These are phyloP conservation scores for Notiomystis cincta DNA, from an alignment of 2,113 vertebrate genomes.

Conservation along the genomic window DNA sequence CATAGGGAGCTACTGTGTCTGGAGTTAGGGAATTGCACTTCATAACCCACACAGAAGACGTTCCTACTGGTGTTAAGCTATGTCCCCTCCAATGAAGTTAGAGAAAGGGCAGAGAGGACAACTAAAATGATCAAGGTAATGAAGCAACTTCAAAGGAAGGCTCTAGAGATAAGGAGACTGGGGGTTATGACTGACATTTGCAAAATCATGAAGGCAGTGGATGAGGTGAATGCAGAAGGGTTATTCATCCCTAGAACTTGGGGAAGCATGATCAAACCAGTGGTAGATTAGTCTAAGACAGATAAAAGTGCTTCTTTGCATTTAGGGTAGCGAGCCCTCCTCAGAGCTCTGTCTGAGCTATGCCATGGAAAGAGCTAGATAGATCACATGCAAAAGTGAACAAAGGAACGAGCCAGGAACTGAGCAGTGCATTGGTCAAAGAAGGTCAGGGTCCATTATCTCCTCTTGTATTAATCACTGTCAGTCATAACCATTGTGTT, in stretches of 20 bases:
- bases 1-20: fast-evolving
- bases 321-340: not conserved
- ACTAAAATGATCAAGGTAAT: not conserved
- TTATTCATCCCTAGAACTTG: not conserved
- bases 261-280: not conserved
- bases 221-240: not conserved
- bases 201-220: not conserved
- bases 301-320: not conserved
- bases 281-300: not conserved
- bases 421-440: not conserved
- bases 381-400: not conserved
- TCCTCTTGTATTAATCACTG: not conserved
- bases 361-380: not conserved
- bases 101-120: not conserved
- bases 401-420: not conserved
- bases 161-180: not conserved
- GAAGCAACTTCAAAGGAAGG: not conserved
- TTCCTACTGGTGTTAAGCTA: not conserved
- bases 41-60: fast-evolving
- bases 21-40: not conserved
- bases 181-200: not conserved
- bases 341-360: not conserved
- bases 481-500: not conserved
- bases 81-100: not conserved
- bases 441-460: not conserved